Evolutionary conservation across 2,797 vertebrate species (phyloP).

Genomic region (Bryconaethiops microstoma): DNA sequence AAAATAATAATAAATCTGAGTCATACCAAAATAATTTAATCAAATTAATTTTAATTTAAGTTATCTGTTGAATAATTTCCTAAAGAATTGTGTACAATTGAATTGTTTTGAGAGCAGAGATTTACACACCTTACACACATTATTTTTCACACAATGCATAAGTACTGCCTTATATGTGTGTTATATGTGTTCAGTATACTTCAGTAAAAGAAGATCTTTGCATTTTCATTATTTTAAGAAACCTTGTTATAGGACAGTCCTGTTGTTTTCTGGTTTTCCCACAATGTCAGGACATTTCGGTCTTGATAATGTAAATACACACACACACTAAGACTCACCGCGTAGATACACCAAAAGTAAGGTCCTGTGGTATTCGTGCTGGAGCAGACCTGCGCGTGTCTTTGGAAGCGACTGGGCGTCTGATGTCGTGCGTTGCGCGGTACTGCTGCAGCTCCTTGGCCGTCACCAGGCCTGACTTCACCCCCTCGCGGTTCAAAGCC

Average conservation of each 20-base stretch:
- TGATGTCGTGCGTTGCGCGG: constrained; percentile 70
- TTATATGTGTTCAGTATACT: not conserved
- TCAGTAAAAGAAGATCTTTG: not conserved
- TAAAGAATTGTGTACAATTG: too few relatives aligned
- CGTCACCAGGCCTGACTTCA: constrained; percentile 75
- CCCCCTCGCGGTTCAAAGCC: constrained; percentile 73
- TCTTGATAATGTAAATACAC: not conserved
- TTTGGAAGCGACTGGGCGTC: constrained; percentile 38
- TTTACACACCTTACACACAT: too few relatives aligned
- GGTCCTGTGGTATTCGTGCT: constrained; percentile 61
- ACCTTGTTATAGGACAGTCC: not conserved
- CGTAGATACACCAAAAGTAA: constrained; percentile 70
- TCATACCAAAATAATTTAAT: too few relatives aligned
- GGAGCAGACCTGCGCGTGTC: constrained; percentile 33
- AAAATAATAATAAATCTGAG: too few relatives aligned
- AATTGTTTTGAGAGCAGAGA: too few relatives aligned
- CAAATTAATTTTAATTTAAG: too few relatives aligned
- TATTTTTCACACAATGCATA: too few relatives aligned
- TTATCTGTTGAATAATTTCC: too few relatives aligned
- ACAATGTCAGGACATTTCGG: not conserved
- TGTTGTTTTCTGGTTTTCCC: not conserved
- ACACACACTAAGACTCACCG: constrained; percentile 69
- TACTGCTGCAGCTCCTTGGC: constrained; percentile 75
- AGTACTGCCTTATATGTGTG: not conserved
- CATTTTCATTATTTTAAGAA: too few relatives aligned